Evolutionary conservation across 1,140 invertebrate genomes (phyloP).

Genomic region (Drosophila sp.): DNA sequence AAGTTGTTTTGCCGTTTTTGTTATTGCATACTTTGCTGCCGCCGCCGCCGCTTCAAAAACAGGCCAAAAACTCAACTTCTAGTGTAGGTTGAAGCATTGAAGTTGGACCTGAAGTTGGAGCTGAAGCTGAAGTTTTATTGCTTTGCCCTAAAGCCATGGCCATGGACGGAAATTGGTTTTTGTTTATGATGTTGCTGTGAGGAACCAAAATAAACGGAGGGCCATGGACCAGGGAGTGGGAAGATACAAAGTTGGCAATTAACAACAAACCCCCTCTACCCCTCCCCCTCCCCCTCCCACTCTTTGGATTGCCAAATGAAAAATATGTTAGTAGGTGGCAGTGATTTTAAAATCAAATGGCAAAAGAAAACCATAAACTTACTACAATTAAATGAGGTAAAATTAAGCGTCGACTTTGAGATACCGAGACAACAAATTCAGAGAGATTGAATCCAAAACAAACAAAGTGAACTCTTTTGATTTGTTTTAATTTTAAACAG

Average conservation of each 20-base stretch:
- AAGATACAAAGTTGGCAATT: slow-evolving; percentile 11
- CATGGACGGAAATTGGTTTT: slow-evolving; percentile 46
- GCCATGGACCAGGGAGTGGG: too few species aligned
- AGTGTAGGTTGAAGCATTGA: slow-evolving; percentile 4
- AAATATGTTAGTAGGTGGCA: not conserved
- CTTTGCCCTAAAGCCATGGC: slow-evolving; percentile 16
- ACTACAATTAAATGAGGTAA: not conserved
- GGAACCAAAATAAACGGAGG: not conserved
- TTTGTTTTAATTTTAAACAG: too few species aligned
- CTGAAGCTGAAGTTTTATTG: slow-evolving; percentile 60
- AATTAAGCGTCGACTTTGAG: too few species aligned
- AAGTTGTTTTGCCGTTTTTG: slow-evolving; percentile 29
- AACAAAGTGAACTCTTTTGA: too few species aligned
- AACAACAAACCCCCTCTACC: not conserved
- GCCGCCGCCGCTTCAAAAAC: slow-evolving; percentile 1
- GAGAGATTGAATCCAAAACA: too few species aligned
- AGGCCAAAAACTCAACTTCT: slow-evolving; percentile 61
- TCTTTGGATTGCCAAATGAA: not conserved
- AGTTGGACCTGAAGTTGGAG: slow-evolving; percentile 40
- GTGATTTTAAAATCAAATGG: not conserved
- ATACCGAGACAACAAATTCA: too few species aligned
- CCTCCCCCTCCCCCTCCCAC: not conserved
- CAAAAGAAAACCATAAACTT: not conserved
- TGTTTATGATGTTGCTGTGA: slow-evolving; percentile 36
- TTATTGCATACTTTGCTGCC: slow-evolving; percentile 66